Percentiles rank a stretch among this genome's conserved stretches.
These are phyloP conservation scores for Napeogenes sylphis DNA, from an alignment of 2,888 invertebrate genomes.

Conservation along the genomic window DNA sequence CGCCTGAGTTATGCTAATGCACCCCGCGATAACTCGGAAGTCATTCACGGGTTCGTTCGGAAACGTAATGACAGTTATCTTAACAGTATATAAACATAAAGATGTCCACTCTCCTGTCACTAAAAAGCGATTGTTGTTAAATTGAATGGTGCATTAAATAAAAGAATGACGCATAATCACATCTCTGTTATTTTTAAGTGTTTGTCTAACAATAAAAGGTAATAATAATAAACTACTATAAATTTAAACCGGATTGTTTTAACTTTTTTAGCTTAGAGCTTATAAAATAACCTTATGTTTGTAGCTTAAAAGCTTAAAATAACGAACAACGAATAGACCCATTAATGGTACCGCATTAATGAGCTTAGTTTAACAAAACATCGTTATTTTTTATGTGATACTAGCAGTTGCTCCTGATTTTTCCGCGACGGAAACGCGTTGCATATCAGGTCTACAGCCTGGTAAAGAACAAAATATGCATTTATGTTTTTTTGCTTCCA, in stretches of 20 bases:
- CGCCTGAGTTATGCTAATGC: constrained; percentile 43
- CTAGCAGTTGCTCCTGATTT: no score
- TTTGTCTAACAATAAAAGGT: constrained; percentile 10
- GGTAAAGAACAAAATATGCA: no score
- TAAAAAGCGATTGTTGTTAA: constrained; percentile 74
- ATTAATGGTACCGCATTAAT: no score
- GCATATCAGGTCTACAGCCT: no score
- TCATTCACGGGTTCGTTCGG: constrained; percentile 34
- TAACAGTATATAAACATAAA: constrained; percentile 68
- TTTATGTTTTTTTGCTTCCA: no score
- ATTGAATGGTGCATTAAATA: constrained; percentile 71
- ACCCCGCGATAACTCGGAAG: constrained; percentile 34
- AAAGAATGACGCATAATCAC: constrained; percentile 59
- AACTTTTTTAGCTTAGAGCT: neutral
- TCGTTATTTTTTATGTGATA: no score
- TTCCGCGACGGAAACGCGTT: no score
- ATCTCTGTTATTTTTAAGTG: constrained; percentile 28
- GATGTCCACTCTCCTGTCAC: constrained; percentile 64
- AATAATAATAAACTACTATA: constrained; percentile 1
- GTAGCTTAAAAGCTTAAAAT: no score
- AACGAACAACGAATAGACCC: no score
- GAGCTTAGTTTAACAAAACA: no score
- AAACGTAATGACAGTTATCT: constrained; percentile 57
- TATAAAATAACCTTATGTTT: no score
- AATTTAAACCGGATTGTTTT: constrained; percentile 1